phyloP scores from a whole-genome alignment of 1,140 invertebrate species.

The Teleopsis dalmanni region DNA sequence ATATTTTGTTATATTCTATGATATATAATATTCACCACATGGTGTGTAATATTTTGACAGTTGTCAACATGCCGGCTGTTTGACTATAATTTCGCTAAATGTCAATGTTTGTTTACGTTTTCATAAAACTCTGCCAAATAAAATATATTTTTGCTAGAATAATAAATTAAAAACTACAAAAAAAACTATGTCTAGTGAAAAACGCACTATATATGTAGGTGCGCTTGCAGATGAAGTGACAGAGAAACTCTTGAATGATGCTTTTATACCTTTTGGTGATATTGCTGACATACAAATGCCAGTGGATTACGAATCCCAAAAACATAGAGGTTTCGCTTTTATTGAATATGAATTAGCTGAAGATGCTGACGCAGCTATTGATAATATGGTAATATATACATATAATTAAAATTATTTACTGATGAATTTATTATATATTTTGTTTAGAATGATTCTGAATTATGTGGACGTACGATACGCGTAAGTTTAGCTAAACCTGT shows the following conservation, averaged over 20 bases:
- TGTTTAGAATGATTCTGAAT: conserved; percentile 89
- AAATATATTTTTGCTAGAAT: too few species aligned
- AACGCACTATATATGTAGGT: conserved; percentile 74
- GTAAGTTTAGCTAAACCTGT: conserved; percentile 97
- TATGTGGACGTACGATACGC: conserved; percentile 93
- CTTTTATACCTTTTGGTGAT: conserved; percentile 97
- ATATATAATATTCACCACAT: too few species aligned
- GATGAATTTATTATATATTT: neutral
- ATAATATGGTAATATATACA: conserved; percentile 81
- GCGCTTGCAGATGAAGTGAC: conserved; percentile 96
- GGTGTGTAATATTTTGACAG: too few species aligned
- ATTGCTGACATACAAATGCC: conserved; percentile 96
- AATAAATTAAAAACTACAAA: too few species aligned
- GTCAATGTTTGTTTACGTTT: too few species aligned
- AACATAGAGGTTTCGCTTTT: conserved; percentile 96
- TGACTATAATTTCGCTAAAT: too few species aligned
- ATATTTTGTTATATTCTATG: too few species aligned
- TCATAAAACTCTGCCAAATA: too few species aligned
- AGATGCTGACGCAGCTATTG: conserved; percentile 95
- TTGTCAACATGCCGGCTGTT: too few species aligned
- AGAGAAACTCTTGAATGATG: conserved; percentile 89
- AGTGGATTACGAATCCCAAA: conserved; percentile 95
- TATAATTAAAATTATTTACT: neutral
- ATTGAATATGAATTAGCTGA: conserved; percentile 92
- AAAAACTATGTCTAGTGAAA: conserved; percentile 55